Evolutionary conservation across 2,797 vertebrate species (phyloP).

Genomic region (Oreonectes daqikongensis): DNA sequence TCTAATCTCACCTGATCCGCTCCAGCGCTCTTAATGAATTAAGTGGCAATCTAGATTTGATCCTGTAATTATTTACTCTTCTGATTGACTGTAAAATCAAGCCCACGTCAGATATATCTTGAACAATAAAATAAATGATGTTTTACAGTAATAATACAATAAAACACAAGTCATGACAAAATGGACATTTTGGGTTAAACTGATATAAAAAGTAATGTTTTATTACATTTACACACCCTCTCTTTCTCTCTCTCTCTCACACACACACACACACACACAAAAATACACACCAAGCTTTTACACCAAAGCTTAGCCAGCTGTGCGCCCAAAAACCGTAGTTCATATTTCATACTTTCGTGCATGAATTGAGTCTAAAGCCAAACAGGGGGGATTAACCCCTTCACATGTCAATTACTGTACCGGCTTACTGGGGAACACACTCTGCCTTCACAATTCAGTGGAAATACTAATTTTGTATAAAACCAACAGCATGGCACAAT

Average conservation of each 20-base stretch:
- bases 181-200: no score
- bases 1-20: slow-evolving; percentile 63
- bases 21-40: slow-evolving; percentile 59
- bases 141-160: slow-evolving; percentile 23
- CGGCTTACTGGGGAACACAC: slow-evolving; percentile 42
- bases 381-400: slow-evolving; percentile 54
- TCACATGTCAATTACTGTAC: slow-evolving; percentile 44
- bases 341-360: slow-evolving; percentile 54
- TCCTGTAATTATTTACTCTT: slow-evolving; percentile 63
- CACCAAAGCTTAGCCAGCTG: slow-evolving; percentile 54
- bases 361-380: slow-evolving; percentile 41
- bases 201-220: no score
- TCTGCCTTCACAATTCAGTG: slow-evolving; percentile 39
- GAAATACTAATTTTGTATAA: slow-evolving; percentile 40
- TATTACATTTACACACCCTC: background rate
- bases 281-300: slow-evolving; percentile 41
- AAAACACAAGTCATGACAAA: background rate
- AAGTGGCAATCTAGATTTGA: slow-evolving; percentile 67
- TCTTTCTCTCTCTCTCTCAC: no score
- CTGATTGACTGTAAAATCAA: slow-evolving; percentile 68
- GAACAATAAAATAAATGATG: slow-evolving; percentile 37
- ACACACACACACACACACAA: no score
- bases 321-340: slow-evolving; percentile 45
- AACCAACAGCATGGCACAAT: slow-evolving; percentile 33
- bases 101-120: slow-evolving; percentile 56